A percentile compares a stretch with the other conserved stretches of the same genome.
These are phyloP conservation scores for Semnornis frantzii DNA, from an alignment of 2,113 vertebrate species.

Conservation along the genomic window DNA sequence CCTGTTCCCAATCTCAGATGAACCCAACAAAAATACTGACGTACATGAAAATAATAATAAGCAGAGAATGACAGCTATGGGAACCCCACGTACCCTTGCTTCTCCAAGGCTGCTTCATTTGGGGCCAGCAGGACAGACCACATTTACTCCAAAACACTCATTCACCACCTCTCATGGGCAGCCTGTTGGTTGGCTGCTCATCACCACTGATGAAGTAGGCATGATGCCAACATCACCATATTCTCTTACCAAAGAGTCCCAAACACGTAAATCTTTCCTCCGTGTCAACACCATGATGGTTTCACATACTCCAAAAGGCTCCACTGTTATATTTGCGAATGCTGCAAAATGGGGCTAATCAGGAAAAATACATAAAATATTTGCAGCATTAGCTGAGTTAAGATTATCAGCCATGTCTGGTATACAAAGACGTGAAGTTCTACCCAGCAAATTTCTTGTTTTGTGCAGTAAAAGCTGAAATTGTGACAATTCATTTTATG, in stretches of 20 bases:
- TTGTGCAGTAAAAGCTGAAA: slow-evolving; percentile 6
- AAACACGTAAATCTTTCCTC: background rate
- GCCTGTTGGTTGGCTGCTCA: background rate
- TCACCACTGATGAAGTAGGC: background rate
- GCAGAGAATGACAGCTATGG: background rate
- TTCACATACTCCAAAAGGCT: background rate
- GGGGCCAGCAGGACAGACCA: background rate
- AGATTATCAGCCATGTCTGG: background rate
- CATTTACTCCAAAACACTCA: background rate
- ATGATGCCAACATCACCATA: background rate
- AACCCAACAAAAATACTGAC: background rate
- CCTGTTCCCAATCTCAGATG: background rate
- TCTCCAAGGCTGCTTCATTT: background rate
- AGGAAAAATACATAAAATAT: background rate
- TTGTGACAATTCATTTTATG: background rate
- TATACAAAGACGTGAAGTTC: background rate
- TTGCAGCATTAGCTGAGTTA: background rate
- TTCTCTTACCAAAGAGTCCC: background rate
- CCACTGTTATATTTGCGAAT: background rate
- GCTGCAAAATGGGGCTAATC: background rate
- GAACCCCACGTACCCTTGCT: background rate
- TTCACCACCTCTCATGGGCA: background rate
- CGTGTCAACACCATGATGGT: background rate
- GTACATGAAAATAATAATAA: slow-evolving; percentile 27
- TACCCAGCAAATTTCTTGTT: background rate